Evolutionary conservation across 2,888 invertebrate species (phyloP), one percentile per base, ranked within the genome.

Genomic region (Zygogramma bicolorata): DNA sequence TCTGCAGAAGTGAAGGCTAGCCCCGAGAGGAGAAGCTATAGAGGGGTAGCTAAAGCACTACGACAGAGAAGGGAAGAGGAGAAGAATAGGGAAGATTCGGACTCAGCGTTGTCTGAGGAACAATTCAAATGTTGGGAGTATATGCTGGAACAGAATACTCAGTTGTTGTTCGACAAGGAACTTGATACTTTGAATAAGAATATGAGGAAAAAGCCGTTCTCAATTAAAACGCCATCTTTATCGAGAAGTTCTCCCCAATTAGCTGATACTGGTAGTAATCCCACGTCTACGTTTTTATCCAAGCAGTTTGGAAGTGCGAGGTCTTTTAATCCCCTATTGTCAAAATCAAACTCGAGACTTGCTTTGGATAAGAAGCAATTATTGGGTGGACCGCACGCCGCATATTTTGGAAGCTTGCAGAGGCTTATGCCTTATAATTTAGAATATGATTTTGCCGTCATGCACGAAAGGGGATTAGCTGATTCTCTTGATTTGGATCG

Each of bases 41-140:
- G 91, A 10, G 88, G 88, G 2, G 92, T 92, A 0, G 92, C 92
- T 0, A 88, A 91, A 81, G 92, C 92, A 0, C 89, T 92, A 46
- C 86, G 91, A 27, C 91, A 91, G 0, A 86, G 90, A 49, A 89
- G 92, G n/a, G 93, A 93, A 80, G 91, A 91, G 85, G 91, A 92
- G 73, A 83, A 82, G 34, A 81, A 80, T 40, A 88, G 90, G 83
- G 89, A 90, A 65, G 90, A 91, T 80, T 88, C 88, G 3, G 90
- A 90, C 84, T 90, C 89, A 0, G 90, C 88, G 7, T 88, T 93
- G 71, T 93, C 94, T 1, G 96, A 95, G 82, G 96, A 96, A 84
- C 96, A 96, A 84, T 95, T 95, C 83, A 94, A 95, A 84, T 96
- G 96, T 84, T 96, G 96, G 96, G 96, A 96, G 81, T 96, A 96